Evolutionary conservation across 2,888 invertebrate species (phyloP).

Genomic region (Allacma fusca): DNA sequence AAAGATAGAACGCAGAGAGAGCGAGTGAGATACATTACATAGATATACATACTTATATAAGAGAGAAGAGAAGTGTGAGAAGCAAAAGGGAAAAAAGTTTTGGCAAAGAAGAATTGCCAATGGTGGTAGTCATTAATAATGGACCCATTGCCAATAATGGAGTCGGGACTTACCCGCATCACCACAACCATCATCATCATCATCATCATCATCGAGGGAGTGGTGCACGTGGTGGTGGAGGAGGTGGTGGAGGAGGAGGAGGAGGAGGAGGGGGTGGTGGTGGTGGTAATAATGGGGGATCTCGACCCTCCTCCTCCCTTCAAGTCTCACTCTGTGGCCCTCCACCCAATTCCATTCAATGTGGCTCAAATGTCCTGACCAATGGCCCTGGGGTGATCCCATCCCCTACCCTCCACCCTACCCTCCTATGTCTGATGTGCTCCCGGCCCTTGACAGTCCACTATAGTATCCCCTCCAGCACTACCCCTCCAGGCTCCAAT

Average conservation of each 20-base stretch:
- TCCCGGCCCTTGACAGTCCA: conserved; percentile 58
- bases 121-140: conserved; percentile 61
- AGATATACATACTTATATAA: no score
- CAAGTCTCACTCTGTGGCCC: conserved; percentile 41
- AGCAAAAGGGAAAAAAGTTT: no score
- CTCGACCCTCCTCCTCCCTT: no score
- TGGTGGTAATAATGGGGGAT: no score
- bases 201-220: conserved; percentile 20
- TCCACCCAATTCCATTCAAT: conserved; percentile 22
- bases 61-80: background rate
- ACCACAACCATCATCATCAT: no score
- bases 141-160: conserved; percentile 58
- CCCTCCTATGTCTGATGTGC: conserved; percentile 60
- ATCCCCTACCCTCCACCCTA: conserved; percentile 47
- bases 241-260: no score
- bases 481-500: background rate
- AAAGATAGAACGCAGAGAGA: no score
- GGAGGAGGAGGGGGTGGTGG: no score
- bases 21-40: no score
- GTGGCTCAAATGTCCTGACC: conserved; percentile 18
- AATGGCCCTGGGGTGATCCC: conserved; percentile 16
- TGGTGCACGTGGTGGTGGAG: no score
- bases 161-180: conserved; percentile 52
- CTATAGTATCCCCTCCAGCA: conserved; percentile 44
- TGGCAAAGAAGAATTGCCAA: conserved; percentile 45